These are phyloP conservation scores for Drosophila melanogaster DNA, from an alignment of 1,140 invertebrate genomes.

Conservation along the genomic window DNA sequence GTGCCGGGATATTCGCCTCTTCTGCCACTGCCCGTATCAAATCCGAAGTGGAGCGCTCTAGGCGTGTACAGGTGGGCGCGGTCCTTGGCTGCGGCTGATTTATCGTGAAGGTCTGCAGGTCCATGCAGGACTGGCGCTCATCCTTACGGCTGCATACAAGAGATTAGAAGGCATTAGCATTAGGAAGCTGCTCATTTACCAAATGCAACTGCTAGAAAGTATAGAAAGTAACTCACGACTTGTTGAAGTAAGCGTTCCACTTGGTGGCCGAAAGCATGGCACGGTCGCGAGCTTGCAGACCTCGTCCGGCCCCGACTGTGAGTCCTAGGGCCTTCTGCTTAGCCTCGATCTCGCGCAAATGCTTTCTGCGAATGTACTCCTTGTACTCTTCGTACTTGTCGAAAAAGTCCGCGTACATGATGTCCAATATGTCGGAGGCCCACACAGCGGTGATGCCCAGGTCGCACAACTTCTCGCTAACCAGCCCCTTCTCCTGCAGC, in stretches of 20 bases:
- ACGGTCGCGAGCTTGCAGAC: conserved; percentile 92
- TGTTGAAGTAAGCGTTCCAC: conserved; percentile 95
- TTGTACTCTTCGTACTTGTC: conserved; percentile 97
- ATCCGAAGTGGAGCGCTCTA: conserved; percentile 55
- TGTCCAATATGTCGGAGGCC: conserved; percentile 95
- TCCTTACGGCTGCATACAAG: conserved; percentile 69
- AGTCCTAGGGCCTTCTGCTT: conserved; percentile 85
- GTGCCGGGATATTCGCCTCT: conserved; percentile 62
- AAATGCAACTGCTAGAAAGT: too few species aligned
- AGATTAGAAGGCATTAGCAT: background rate
- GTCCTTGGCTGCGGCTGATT: conserved; percentile 62
- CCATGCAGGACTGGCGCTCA: conserved; percentile 73
- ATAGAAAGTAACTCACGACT: conserved; percentile 84
- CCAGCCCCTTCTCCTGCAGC: conserved; percentile 92
- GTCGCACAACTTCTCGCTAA: conserved; percentile 96
- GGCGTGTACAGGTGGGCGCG: conserved; percentile 53
- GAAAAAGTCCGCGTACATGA: conserved; percentile 97
- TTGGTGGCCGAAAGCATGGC: conserved; percentile 94
- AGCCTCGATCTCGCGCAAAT: conserved; percentile 84
- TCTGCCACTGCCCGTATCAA: conserved; percentile 53
- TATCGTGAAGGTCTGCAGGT: conserved; percentile 81
- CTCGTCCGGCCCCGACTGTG: conserved; percentile 85
- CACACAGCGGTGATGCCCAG: conserved; percentile 95
- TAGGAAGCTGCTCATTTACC: background rate
- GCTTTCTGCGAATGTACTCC: conserved; percentile 91